Conservation (phyloP, 2,888 invertebrate genomes). For the Lissonota sp. region DNA sequence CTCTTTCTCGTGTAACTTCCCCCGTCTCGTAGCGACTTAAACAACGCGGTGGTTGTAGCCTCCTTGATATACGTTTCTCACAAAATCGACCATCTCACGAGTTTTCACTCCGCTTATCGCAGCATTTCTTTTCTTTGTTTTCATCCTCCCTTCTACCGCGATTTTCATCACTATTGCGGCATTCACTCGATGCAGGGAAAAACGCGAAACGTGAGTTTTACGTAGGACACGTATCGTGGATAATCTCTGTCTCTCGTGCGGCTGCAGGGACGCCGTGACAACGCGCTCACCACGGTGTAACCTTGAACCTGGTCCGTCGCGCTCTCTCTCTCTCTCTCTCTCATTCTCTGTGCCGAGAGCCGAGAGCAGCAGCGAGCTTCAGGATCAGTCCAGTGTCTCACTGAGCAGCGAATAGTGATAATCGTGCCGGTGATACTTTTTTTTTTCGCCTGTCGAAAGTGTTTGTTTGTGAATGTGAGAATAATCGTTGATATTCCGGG, state of each 20-base stretch:
- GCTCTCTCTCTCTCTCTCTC: not conserved
- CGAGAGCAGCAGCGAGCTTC: constrained; percentile 22
- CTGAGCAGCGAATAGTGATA: constrained; percentile 22
- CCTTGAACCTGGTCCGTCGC: constrained; percentile 65
- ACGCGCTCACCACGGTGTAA: constrained; percentile 62
- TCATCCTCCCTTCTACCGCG: not conserved
- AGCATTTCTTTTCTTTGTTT: not conserved
- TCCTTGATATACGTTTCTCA: not conserved
- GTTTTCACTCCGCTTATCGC: not conserved
- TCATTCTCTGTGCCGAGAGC: constrained; percentile 23
- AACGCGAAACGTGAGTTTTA: too few relatives aligned
- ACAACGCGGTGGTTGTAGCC: constrained; percentile 44
- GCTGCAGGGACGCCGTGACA: constrained; percentile 10
- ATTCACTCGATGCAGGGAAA: not conserved
- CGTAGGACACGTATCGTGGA: not conserved
- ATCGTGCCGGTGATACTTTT: constrained; percentile 19
- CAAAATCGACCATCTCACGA: not conserved
- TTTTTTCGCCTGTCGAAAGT: not conserved
- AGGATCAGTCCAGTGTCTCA: constrained; percentile 49
- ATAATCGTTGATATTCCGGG: not conserved
- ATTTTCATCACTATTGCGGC: not conserved
- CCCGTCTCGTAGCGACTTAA: constrained; percentile 50
- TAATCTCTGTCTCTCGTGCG: not conserved
- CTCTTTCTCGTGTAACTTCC: constrained; percentile 26
- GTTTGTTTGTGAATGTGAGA: not conserved